Evolutionary conservation across 2,113 vertebrate genomes (phyloP).

Genomic region (Cephalopterus ornatus): DNA sequence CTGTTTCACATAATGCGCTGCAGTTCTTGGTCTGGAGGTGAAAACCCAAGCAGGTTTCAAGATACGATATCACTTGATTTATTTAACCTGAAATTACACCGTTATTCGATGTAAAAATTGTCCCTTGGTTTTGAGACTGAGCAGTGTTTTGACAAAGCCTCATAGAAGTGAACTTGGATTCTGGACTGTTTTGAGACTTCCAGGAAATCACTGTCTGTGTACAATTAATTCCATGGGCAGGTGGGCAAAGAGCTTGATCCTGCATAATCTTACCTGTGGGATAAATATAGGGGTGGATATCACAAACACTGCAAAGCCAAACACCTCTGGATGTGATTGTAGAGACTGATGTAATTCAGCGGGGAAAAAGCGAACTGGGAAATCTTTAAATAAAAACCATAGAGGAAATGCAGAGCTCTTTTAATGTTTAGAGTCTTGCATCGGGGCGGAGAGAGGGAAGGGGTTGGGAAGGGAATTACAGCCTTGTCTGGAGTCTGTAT

Average conservation of each 20-base stretch:
- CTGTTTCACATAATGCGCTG: background rate
- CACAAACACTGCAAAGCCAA: background rate
- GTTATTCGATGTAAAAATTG: accelerated
- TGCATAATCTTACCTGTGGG: accelerated
- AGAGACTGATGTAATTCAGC: background rate
- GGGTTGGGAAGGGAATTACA: too few species aligned
- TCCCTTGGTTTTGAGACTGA: background rate
- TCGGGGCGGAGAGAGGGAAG: background rate
- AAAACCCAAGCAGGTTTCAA: background rate
- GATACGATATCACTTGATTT: background rate
- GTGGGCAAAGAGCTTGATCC: background rate
- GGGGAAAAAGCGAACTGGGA: background rate
- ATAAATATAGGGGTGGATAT: background rate
- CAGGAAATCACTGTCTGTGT: accelerated
- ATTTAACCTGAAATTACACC: background rate
- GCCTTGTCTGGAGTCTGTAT: background rate
- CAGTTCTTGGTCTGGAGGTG: background rate
- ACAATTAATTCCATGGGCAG: background rate
- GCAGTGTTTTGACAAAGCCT: background rate
- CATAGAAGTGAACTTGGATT: background rate
- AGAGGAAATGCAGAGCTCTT: background rate
- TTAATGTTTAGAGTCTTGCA: background rate
- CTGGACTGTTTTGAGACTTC: background rate
- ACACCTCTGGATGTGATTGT: background rate
- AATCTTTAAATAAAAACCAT: background rate